phyloP scores from a whole-genome alignment of 2,113 vertebrate genomes.

The Crotalus tigris region DNA sequence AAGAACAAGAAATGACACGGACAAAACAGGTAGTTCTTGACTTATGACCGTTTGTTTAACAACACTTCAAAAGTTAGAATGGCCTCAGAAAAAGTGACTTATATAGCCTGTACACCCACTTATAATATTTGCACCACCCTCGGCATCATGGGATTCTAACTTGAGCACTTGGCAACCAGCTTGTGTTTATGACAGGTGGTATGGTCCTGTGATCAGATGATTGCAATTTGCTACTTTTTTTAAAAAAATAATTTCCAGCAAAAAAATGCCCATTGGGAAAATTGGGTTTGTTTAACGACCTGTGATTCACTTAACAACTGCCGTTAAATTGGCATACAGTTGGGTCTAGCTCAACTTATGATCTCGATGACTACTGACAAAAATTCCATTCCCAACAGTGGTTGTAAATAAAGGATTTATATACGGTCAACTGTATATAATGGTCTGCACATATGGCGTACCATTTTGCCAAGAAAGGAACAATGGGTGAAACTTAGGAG shows the following conservation, averaged over 20 bases:
- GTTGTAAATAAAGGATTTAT: not conserved
- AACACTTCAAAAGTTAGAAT: not conserved
- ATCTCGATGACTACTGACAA: not conserved
- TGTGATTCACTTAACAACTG: not conserved
- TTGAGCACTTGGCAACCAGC: not conserved
- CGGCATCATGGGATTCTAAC: not conserved
- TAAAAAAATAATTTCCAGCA: not conserved
- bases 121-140: not conserved
- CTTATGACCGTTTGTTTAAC: not conserved
- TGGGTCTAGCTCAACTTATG: not conserved
- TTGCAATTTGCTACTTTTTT: not conserved
- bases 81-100: not conserved
- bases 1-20: not conserved
- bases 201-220: not conserved
- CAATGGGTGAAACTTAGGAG: not conserved
- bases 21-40: not conserved
- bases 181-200: not conserved
- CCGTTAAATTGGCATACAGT: not conserved
- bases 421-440: not conserved
- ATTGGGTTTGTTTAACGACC: not conserved
- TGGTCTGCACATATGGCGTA: not conserved
- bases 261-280: not conserved
- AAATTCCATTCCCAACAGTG: not conserved
- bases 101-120: not conserved
- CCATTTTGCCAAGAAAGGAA: not conserved